Conservation (phyloP, 2,797 vertebrate species). For the Glyptemys insculpta region DNA sequence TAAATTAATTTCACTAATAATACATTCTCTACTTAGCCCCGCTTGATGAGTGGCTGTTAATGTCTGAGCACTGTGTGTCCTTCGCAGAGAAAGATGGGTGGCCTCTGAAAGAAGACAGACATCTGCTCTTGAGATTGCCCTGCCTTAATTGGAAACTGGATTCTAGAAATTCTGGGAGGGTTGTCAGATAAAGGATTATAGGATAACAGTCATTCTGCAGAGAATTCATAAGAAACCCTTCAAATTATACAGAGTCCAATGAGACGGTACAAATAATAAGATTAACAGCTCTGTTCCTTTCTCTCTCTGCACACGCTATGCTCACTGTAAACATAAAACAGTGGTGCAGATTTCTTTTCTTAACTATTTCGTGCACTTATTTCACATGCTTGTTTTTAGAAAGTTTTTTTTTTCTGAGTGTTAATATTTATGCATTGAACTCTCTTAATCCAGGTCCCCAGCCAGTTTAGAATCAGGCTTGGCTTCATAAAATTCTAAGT, state of each 20-base stretch:
- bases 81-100: neutral
- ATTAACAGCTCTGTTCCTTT: neutral
- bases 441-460: neutral
- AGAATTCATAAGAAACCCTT: neutral
- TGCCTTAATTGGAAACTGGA: neutral
- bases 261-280: neutral
- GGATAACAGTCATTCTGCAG: neutral
- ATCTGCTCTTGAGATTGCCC: neutral
- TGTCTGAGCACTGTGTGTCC: neutral
- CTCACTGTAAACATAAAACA: neutral
- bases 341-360: neutral
- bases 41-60: neutral
- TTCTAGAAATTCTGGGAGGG: neutral
- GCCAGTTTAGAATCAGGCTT: neutral
- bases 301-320: neutral
- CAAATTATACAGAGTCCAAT: neutral
- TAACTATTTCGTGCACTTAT: neutral
- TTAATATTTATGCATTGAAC: neutral
- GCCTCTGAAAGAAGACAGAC: neutral
- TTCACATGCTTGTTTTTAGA: neutral
- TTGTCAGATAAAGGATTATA: neutral
- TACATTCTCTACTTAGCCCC: neutral
- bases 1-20: neutral
- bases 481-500: neutral
- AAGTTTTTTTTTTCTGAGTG: neutral